Percentiles rank a stretch among this genome's conserved stretches.
Conservation (phyloP, 2,888 invertebrate genomes). For the Pelosia muscerda region DNA sequence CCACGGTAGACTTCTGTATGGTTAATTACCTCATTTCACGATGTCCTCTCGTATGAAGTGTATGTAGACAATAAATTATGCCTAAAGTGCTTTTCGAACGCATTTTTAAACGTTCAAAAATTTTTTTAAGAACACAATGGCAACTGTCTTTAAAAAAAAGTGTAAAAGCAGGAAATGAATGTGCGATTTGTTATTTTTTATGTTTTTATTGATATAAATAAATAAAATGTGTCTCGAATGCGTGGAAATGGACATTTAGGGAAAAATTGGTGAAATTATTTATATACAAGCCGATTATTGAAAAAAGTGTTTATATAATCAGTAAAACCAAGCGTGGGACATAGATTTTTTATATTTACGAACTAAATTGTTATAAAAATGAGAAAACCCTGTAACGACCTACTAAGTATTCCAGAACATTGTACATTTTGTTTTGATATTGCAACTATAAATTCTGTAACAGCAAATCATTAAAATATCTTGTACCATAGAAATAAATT, state of each 20-base stretch:
- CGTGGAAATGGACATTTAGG: slow-evolving; percentile 63
- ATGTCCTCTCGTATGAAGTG: slow-evolving; percentile 37
- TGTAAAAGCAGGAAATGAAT: slow-evolving; percentile 65
- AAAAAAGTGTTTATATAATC: slow-evolving; percentile 65
- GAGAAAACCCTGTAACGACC: slow-evolving; percentile 42
- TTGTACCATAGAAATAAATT: slow-evolving; percentile 86
- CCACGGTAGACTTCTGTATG: slow-evolving; percentile 12
- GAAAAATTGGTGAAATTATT: slow-evolving; percentile 66
- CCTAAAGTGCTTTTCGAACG: slow-evolving; percentile 47
- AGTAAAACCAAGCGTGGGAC: slow-evolving; percentile 47
- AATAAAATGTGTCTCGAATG: slow-evolving; percentile 65
- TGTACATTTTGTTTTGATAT: slow-evolving; percentile 60
- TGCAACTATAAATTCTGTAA: slow-evolving; percentile 61
- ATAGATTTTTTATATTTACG: slow-evolving; percentile 51
- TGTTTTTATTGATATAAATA: slow-evolving; percentile 78
- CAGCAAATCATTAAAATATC: slow-evolving; percentile 78
- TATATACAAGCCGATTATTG: slow-evolving; percentile 55
- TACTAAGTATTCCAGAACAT: slow-evolving; percentile 40
- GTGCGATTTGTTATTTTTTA: slow-evolving; percentile 81
- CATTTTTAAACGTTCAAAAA: slow-evolving; percentile 30
- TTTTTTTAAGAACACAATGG: slow-evolving; percentile 50
- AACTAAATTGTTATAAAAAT: slow-evolving; percentile 54
- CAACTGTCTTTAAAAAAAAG: slow-evolving; percentile 69
- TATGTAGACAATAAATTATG: slow-evolving; percentile 55
- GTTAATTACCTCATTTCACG: slow-evolving; percentile 30